These are phyloP conservation scores for Hyperopisus bebe DNA, from an alignment of 2,113 vertebrate genomes.

Conservation along the genomic window DNA sequence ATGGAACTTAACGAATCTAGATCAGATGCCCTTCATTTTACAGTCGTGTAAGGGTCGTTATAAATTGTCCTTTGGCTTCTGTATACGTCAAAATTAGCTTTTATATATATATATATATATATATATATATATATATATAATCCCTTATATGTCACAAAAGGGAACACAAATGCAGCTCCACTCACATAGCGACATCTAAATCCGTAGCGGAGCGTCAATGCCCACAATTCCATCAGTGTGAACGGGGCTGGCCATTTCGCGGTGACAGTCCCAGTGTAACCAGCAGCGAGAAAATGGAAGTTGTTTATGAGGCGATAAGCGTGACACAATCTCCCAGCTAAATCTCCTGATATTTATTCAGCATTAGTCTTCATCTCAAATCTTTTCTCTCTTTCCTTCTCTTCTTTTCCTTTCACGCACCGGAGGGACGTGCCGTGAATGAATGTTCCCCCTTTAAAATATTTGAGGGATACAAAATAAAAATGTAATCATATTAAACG, in stretches of 20 bases:
- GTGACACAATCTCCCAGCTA: constrained; percentile 57
- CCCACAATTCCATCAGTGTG: background rate
- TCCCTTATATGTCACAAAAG: background rate
- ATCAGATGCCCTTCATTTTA: background rate
- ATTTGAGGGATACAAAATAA: background rate
- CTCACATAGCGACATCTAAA: background rate
- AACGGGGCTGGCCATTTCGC: constrained; percentile 9
- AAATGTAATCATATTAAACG: constrained; percentile 25
- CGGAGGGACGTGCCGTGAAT: constrained; percentile 20
- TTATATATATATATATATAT: background rate
- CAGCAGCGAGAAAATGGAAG: constrained; percentile 47
- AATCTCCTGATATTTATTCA: constrained; percentile 65
- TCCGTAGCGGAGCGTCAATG: background rate
- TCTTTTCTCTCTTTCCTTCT: constrained; percentile 39
- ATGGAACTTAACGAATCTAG: background rate
- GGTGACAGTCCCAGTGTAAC: constrained; percentile 6
- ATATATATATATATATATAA: background rate
- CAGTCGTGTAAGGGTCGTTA: background rate
- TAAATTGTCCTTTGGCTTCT: background rate
- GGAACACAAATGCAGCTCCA: background rate
- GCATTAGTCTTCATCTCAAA: constrained; percentile 58
- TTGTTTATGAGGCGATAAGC: constrained; percentile 61
- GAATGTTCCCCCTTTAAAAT: background rate
- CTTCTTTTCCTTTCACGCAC: constrained; percentile 23
- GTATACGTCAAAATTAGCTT: background rate